Percentiles rank a stretch among this genome's conserved stretches.
Conservation (phyloP, 2,888 invertebrate species). For the Epistrophella euchroma region DNA sequence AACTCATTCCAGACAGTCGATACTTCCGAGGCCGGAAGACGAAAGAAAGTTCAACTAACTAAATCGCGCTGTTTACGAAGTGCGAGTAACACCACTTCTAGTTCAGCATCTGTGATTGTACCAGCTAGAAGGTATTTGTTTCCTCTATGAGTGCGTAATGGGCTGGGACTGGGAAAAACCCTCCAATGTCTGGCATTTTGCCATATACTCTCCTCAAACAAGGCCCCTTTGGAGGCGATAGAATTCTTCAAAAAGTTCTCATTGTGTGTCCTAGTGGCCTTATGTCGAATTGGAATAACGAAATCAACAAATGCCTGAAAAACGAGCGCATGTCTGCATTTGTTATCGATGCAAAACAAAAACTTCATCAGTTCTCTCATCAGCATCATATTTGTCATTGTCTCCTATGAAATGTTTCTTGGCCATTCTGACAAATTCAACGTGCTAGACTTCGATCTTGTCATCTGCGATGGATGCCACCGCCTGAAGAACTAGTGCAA, state of each 20-base stretch:
- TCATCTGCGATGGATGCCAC: slow-evolving; percentile 90
- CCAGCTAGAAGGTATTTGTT: slow-evolving; percentile 87
- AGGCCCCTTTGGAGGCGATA: slow-evolving; percentile 86
- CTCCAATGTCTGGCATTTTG: slow-evolving; percentile 86
- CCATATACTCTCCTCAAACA: slow-evolving; percentile 87
- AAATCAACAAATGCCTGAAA: slow-evolving; percentile 89
- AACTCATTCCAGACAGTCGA: slow-evolving; percentile 16
- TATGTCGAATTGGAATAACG: slow-evolving; percentile 88
- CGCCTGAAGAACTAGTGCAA: slow-evolving; percentile 87
- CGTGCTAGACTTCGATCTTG: slow-evolving; percentile 85
- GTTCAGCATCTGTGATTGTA: slow-evolving; percentile 86
- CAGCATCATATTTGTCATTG: slow-evolving; percentile 85
- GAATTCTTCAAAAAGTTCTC: slow-evolving; percentile 83
- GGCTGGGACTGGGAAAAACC: slow-evolving; percentile 90
- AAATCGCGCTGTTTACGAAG: slow-evolving; percentile 70
- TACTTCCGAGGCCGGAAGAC: slow-evolving; percentile 62
- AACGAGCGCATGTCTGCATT: slow-evolving; percentile 85
- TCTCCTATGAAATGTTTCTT: slow-evolving; percentile 89
- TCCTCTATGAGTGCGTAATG: slow-evolving; percentile 87
- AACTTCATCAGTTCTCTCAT: slow-evolving; percentile 85
- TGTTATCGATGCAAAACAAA: slow-evolving; percentile 85
- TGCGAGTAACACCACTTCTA: slow-evolving; percentile 85
- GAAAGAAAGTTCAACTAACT: slow-evolving; percentile 54
- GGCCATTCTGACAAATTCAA: slow-evolving; percentile 83
- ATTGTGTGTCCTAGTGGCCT: slow-evolving; percentile 89